phyloP scores from a whole-genome alignment of 2,113 vertebrate species.

The Isurus oxyrinchus region DNA sequence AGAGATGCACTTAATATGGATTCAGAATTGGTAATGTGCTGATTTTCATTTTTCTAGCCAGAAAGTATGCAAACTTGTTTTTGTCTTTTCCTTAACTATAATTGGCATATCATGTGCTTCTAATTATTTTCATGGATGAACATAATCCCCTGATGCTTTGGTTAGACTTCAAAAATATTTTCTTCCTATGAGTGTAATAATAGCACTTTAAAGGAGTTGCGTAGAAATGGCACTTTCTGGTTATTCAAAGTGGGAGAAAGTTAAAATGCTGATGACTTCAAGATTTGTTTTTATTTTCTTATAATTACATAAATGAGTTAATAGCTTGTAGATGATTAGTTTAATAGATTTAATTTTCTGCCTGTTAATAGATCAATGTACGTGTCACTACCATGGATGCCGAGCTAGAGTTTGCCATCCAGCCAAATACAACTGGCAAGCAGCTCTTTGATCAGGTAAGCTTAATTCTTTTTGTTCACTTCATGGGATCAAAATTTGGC shows the following conservation, averaged over 20 bases:
- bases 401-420: conserved; percentile 74
- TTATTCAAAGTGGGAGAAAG: conserved; percentile 43
- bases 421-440: conserved; percentile 73
- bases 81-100: conserved; percentile 1
- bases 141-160: conserved; percentile 1
- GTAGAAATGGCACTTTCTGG: conserved; percentile 31
- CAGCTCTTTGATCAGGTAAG: conserved; percentile 77
- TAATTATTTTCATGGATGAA: conserved; percentile 14
- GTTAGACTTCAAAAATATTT: conserved; percentile 1
- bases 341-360: conserved; percentile 19
- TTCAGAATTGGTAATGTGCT: neutral
- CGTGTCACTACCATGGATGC: conserved; percentile 76
- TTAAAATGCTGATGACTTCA: conserved; percentile 36
- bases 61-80: conserved; percentile 6
- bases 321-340: neutral
- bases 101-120: neutral
- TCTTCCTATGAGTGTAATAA: neutral
- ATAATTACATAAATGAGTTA: neutral
- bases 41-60: neutral
- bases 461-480: neutral
- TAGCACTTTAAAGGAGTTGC: neutral
- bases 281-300: conserved; percentile 8
- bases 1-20: neutral
- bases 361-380: conserved; percentile 63
- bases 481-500: neutral